Base-by-base conservation (phyloP, 2,797 vertebrate species). In the Phataginus tetradactyla region DNA sequence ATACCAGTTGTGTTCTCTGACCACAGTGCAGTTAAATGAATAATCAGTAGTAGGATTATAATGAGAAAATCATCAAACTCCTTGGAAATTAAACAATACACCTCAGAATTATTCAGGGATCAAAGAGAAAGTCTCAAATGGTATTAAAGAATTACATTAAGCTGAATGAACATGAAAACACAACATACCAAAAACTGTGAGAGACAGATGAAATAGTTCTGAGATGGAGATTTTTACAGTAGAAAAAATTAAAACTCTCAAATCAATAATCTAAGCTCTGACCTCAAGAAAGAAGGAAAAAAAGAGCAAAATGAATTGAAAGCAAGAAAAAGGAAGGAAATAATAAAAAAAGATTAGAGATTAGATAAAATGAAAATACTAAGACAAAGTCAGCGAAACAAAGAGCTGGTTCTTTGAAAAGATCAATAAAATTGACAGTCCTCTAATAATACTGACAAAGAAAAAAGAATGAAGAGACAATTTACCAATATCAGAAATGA, bases 251-350 rank as follows among this genome's bases (percentile, higher is more conserved):
- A 83, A 78, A 69, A 42, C 8, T 72, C 34, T 72, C 49, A 61
- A 79, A 25, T 88, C 64, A 81, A 45, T 75, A 92, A 81, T 68
- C 39, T 63, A 68, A 69, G 12, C 32, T 90, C 81, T 1, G 3
- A 53, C 7, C 25, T 91, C 74, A 37, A 88, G 42, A 88, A 75
- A 89, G 14, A 59, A 74, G 34, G 5, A 39, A 78, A 25, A 42
- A 55, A 61, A 59, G 3, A 84, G 2, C 53, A 80, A 85, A 94
- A 61, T 84, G 61, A 87, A 55, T 3, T 11, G 1, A 45, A 27
- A 68, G 9, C 32, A 89, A 86, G 20, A 42, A 87, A 32, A 71
- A 84, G 25, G 42, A 79, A 92, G 57, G 80, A 92, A 94, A 88
- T 89, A 79, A 61, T 79, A 68, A 90, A n/a, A 37, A 4, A 85